Base-by-base conservation (phyloP, 2,113 vertebrate genomes). In the Coracopsis vasa region DNA sequence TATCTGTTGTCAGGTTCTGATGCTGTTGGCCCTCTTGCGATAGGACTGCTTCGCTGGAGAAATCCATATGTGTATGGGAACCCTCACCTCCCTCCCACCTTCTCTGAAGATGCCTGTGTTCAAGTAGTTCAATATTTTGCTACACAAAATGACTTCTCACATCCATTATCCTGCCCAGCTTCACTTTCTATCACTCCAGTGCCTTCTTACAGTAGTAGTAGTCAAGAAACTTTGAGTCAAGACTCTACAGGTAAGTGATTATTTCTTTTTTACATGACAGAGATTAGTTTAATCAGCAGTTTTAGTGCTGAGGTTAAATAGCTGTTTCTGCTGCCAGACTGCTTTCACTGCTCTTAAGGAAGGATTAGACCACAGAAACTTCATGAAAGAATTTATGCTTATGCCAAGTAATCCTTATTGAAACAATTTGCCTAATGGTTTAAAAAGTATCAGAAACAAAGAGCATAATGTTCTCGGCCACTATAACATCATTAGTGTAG, bases 111-210 rank as follows among this genome's bases (percentile, higher is more conserved):
- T 81, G 96, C 91, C 20, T 90, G 96, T 81, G 92, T 94, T 95
- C 98, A 98, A 0, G 97, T 97, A 89, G 97, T 97, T 73, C 97
- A 28, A 0, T 97, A 96, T 27, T 97, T 98, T 66, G 90, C 97
- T 13, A 37, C 96, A 28, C 93, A 86, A 80, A 95, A 96, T 35
- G 98, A 99, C 61, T 81, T 98, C 67, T 97, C 97, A 4, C 98
- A 98, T 64, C 98, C 98, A 5, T 92, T 98, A 83, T 99, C 99
- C 79, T 99, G 99, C 80, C 99, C 99, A 24, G 98, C 99, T 18
- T 99, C 99, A 1, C 97, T 99, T 83, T 99, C 99, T 80, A 95
- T 99, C 97, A 99, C 98, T 88, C 99, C 99, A 42, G 98, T 99
- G 98, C 98, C 98, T 98, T 98, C 98, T 69, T 98, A 96, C 90